Evolutionary conservation across 2,113 vertebrate species (phyloP), one percentile per base, ranked within the genome.

Genomic region (Pteropus alecto): DNA sequence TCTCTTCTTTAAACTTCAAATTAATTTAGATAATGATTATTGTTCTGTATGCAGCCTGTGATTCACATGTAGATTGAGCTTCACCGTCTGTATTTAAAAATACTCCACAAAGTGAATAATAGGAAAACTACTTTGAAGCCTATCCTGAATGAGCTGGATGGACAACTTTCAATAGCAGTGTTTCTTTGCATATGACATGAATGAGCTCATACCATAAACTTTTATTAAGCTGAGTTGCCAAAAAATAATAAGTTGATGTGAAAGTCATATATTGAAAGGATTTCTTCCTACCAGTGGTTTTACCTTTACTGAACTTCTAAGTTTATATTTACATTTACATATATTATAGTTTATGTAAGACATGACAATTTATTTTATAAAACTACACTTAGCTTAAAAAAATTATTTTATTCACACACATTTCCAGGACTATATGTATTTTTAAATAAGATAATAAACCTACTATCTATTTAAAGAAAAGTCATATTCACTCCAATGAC

Each of bases 391-490:
- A 38, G 12, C 22, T 78, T 85, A 61, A 87, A 79, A 81, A 61
- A 88, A 73, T 79, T 1, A 46, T 54, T 89, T 82, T 89, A 83
- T 77, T 81, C 10, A 67, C 26, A 21, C 0, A 58, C 1, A 4
- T 92, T 87, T 92, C 28, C n/a, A 65, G 78, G 33, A 12, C 2
- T 30, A 7, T 63, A 54, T 56, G 16, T 14, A 85, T 41, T 92
- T 95, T 92, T 60, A 6, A 83, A 79, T 82, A 58, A 89, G 43
- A 70, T n/a, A 74, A 38, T 76, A 38, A 61, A 60, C 16, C 38
- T 90, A 79, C 48, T 82, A n/a, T 22, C 26, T 63, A 33, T 63
- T 87, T 87, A 90, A 97, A 82, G 26, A 77, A 88, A 24, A 71
- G 13, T 43, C 65, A 73, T 35, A 88, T 41, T 68, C 67, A 77